A percentile compares a stretch with the other conserved stretches of the same genome.
Conservation (phyloP, 2,888 invertebrate species). For the Archips crataeganus region DNA sequence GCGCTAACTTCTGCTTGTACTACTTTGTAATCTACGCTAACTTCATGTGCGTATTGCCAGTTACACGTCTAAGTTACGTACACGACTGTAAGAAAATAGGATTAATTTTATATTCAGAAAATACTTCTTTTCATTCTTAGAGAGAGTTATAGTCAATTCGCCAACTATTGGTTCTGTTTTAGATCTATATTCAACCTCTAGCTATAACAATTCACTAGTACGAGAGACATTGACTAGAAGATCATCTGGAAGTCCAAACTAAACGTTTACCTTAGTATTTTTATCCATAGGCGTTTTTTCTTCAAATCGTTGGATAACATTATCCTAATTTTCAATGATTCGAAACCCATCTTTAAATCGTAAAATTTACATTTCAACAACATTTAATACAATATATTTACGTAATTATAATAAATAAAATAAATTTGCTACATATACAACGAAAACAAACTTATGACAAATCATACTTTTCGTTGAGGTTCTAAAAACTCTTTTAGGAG, state of each 20-base stretch:
- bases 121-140: conserved; percentile 70
- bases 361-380: conserved; percentile 49
- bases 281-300: conserved; percentile 58
- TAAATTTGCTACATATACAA: conserved; percentile 51
- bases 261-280: conserved; percentile 59
- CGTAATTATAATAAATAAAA: conserved; percentile 48
- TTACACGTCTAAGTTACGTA: conserved; percentile 75
- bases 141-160: conserved; percentile 72
- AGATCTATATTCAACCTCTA: conserved; percentile 68
- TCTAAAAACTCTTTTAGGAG: conserved; percentile 63
- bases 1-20: conserved; percentile 59
- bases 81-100: conserved; percentile 82
- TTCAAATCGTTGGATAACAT: conserved; percentile 66
- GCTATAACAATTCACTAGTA: conserved; percentile 73
- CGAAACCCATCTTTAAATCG: conserved; percentile 68
- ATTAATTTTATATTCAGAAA: conserved; percentile 79
- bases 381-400: conserved; percentile 37
- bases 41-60: conserved; percentile 78
- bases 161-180: conserved; percentile 73
- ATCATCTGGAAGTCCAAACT: conserved; percentile 59
- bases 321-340: conserved; percentile 74
- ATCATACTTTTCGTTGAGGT: conserved; percentile 73
- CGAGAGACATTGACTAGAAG: conserved; percentile 73
- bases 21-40: conserved; percentile 52
- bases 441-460: conserved; percentile 56